These are phyloP conservation scores for Melanotus villosus DNA, from an alignment of 2,888 invertebrate species.

Conservation along the genomic window DNA sequence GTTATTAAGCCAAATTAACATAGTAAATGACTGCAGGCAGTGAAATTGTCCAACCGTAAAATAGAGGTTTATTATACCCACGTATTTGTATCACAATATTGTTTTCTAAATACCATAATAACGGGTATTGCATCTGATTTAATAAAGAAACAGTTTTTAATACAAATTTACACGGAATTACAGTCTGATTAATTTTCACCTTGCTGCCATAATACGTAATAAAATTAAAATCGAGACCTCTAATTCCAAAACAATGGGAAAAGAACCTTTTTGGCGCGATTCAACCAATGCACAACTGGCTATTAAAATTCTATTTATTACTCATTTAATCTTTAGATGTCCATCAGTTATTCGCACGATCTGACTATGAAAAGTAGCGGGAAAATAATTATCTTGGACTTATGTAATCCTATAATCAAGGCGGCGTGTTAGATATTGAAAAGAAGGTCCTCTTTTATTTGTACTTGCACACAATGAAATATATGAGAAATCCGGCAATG, in stretches of 20 bases:
- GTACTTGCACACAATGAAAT: neutral
- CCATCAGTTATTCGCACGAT: slow-evolving; percentile 9
- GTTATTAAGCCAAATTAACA: too few relatives aligned
- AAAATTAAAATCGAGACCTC: neutral
- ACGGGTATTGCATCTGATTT: neutral
- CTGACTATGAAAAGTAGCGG: neutral
- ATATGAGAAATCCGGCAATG: too few relatives aligned
- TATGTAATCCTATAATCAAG: neutral
- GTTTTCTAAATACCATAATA: neutral
- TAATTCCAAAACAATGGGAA: neutral
- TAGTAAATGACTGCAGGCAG: neutral
- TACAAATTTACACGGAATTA: neutral
- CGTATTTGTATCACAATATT: neutral
- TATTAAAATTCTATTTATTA: slow-evolving; percentile 20
- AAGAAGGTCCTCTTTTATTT: neutral
- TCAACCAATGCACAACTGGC: neutral
- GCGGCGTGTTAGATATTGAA: neutral
- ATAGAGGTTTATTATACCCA: neutral
- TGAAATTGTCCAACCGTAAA: neutral
- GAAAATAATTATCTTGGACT: slow-evolving; percentile 14
- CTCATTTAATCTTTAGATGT: slow-evolving; percentile 11
- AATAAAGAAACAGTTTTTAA: neutral
- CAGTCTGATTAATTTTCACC: slow-evolving; percentile 1
- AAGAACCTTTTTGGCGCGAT: neutral
- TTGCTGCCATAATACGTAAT: neutral